Evolutionary conservation across 2,113 vertebrate species (phyloP).

Genomic region (Panthera uncia): DNA sequence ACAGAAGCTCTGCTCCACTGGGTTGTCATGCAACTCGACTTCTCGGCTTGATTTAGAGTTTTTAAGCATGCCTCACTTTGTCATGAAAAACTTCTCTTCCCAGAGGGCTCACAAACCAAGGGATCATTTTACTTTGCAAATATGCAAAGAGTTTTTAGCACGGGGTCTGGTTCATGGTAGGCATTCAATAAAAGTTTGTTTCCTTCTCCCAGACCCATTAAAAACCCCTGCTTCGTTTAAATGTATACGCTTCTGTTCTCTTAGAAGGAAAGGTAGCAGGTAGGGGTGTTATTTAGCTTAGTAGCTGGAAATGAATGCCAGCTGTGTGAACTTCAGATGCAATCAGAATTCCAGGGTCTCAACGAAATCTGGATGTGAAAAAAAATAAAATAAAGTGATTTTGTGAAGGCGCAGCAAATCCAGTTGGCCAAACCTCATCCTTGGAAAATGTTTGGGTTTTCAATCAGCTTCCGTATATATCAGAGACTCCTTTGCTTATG

Average conservation of each 20-base stretch:
- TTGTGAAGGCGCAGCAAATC: neutral
- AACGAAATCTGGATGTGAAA: neutral
- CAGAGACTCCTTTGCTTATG: neutral
- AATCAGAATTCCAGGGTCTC: neutral
- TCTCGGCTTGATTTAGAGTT: neutral
- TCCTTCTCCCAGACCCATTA: neutral
- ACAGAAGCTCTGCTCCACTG: neutral
- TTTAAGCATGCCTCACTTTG: neutral
- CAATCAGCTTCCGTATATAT: neutral
- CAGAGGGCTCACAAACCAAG: neutral
- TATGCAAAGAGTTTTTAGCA: neutral
- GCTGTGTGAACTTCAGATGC: neutral
- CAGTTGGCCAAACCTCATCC: neutral
- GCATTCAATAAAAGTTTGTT: neutral
- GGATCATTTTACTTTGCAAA: neutral
- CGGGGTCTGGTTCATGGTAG: neutral
- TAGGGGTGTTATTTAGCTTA: neutral
- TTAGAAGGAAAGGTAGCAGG: neutral
- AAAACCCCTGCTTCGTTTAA: neutral
- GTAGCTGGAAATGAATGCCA: neutral
- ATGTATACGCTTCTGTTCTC: neutral
- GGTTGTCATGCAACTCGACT: neutral
- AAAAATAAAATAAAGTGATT: neutral
- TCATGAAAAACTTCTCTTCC: neutral
- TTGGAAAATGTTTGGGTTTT: neutral